Evolutionary conservation across 2,888 invertebrate genomes (phyloP), one percentile per base, ranked within the genome.

Genomic region (Venustoraphidia nigricollis): DNA sequence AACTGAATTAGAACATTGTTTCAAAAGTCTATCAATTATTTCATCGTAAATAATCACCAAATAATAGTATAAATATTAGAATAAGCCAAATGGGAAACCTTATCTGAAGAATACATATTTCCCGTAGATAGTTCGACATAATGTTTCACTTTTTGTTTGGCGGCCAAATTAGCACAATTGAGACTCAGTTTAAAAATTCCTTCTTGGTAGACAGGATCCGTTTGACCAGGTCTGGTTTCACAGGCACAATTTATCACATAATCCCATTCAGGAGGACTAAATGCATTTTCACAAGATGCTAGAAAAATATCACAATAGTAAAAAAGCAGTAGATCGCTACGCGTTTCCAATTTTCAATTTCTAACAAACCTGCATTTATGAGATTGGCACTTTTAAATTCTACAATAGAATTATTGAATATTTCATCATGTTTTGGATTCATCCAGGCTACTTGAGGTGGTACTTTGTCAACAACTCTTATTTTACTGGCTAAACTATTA

Each of bases 371-470:
- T 70, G 80, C 69, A 69, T 88, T 89, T 53, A 93, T 92, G 53
- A 94, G 76, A 71, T 93, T 93, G 47, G 91, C 88, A 71, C 93
- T 93, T 66, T 78, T 83, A 66, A 92, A 94, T 65, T 90, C 86
- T 9, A 93, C 83, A 61, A 79, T 71, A 52, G 83, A 74, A 67
- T 79, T 77, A 50, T 81, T 77, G 66, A 92, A 91, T 42, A 76
- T 70, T 58, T 77, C 75, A 55, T 76, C 72, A 60, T 92, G 92
- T 51, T 69, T 67, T 2, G 75, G 67, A 66, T 88, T 91, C 36
- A 94, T 69, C 83, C 92, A 94, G 2, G 92, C 93, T 59, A 90
- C 83, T 66, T 89, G 88, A 2, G 93, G 93, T 45, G 92, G 92
- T 35, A 92, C 91, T 69, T 94, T 94, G 69, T 94, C 94, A 50